Evolutionary conservation across 2,797 vertebrate species (phyloP).

Genomic region (Sarcophilus harrisii): DNA sequence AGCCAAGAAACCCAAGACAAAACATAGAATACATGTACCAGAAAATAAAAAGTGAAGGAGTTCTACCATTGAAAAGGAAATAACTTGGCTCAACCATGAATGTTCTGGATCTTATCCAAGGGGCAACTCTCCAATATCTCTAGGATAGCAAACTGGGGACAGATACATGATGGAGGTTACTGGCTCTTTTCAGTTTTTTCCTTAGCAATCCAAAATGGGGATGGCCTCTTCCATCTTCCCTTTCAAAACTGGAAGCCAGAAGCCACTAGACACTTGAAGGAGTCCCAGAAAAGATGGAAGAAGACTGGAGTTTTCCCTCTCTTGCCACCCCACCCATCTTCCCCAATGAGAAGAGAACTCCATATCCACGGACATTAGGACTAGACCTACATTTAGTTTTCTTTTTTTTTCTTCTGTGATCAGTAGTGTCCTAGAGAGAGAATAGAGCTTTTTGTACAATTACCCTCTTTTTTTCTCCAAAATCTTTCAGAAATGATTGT

Average conservation of each 20-base stretch:
- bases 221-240: not conserved
- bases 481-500: not conserved
- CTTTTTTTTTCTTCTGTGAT: not conserved
- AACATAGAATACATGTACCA: not conserved
- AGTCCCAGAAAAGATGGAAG: not conserved
- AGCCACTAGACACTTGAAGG: not conserved
- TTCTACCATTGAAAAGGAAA: not conserved
- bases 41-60: not conserved
- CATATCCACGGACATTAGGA: not conserved
- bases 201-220: not conserved
- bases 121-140: not conserved
- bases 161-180: not conserved
- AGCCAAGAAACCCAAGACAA: not conserved
- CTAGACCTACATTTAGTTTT: not conserved
- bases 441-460: not conserved
- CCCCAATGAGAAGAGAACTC: not conserved
- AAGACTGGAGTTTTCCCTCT: not conserved
- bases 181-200: not conserved
- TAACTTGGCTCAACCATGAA: not conserved
- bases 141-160: not conserved
- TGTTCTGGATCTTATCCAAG: not conserved
- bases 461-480: not conserved
- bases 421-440: not conserved
- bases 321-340: not conserved
- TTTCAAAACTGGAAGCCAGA: not conserved